Base-by-base conservation (phyloP, 2,797 vertebrate species). In the Anguilla megastoma region DNA sequence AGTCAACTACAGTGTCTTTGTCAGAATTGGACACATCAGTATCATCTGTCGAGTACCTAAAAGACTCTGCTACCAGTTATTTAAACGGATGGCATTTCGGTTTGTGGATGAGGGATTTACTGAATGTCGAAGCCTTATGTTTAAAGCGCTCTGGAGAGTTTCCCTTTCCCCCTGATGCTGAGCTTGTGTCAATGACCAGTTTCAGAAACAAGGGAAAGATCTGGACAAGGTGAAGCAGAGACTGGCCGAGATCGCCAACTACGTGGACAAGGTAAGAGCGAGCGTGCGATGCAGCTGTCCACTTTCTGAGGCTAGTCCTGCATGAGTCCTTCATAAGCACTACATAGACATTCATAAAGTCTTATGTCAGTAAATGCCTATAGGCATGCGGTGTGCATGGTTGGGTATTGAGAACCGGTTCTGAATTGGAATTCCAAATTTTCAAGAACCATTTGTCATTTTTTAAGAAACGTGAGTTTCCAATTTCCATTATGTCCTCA, bases 141-240 rank as follows among this genome's bases (percentile, higher is more conserved):
- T 66, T 24, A 52, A n/a, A 27, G 33, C 45, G 24, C 9, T 50
- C 4, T n/a, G 48, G 18, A 24, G 45, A 50, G 80, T n/a, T 83
- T 16, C 52, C 27, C 27, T 56, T 56, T 48, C 27, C 48, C 41
- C 12, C 41, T 85, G 54, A 86, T 92, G 16, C 21, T 12, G 36
- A 21, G 30, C n/a, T 14, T 27, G 14, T 85, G 27, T 48, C 33
- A 71, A 36, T 86, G 90, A 92, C 94, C 93, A 99, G 99, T 99
- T 98, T 95, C 98, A 99, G 97, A 99, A 98, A 92, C 98, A 99
- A 93, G 98, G 98, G 91, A 99, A 98, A 91, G 98, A 99, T 86
- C 94, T 99, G 95, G 98, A 98, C 89, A 98, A 97, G 95, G 97
- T 99, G 89, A 99, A 98, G 92, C 98, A 99, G 95, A 96, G 98